Conservation (phyloP, 1,140 invertebrate genomes). For the Trichomalopsis sarcophagae region DNA sequence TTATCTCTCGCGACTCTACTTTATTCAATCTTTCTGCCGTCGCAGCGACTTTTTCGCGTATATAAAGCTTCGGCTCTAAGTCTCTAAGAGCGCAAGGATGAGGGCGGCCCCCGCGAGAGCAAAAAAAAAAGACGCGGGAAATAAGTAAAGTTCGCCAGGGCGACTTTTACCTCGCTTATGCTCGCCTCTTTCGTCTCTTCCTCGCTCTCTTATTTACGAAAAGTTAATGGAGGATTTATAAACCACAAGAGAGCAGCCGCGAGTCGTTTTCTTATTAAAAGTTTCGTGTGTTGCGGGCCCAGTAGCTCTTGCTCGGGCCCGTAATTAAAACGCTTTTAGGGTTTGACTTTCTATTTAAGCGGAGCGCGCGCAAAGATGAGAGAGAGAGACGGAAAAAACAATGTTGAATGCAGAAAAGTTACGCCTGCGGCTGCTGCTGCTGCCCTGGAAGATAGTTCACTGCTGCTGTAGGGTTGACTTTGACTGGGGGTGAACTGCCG, state of each 20-base stretch:
- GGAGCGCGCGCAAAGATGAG: not conserved
- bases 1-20: constrained; percentile 26
- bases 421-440: not conserved
- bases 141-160: constrained; percentile 48
- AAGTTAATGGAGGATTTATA: constrained; percentile 48
- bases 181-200: not conserved
- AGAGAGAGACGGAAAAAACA: constrained; percentile 21
- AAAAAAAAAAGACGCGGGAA: constrained; percentile 17
- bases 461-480: not conserved
- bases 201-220: constrained; percentile 17
- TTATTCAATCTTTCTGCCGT: constrained; percentile 27
- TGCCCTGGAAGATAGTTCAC: not conserved
- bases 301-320: not conserved
- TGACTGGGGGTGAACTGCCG: not conserved
- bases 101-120: not conserved
- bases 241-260: constrained; percentile 31
- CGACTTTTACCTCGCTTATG: constrained; percentile 43
- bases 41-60: constrained; percentile 10
- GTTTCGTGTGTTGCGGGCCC: constrained; percentile 20
- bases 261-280: constrained; percentile 53
- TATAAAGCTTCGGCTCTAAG: constrained; percentile 2
- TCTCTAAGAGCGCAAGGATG: not conserved
- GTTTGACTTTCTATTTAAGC: constrained; percentile 42
- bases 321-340: constrained; percentile 49
- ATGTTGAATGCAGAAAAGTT: constrained; percentile 17